phyloP scores from a whole-genome alignment of 2,113 vertebrate species.

The Xiphias gladius region DNA sequence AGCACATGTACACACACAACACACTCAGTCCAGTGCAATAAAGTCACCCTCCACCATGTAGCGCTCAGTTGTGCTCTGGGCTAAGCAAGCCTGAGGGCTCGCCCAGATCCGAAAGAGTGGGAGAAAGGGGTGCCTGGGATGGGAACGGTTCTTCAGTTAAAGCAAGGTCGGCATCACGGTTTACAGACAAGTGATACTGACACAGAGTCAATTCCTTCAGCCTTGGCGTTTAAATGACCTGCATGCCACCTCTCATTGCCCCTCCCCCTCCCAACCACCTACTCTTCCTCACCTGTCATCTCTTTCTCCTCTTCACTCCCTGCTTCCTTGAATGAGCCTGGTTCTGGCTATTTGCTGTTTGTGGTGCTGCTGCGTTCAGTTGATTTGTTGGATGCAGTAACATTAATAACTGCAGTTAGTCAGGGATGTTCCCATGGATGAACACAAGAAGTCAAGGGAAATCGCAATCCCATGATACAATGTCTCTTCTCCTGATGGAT shows the following conservation, averaged over 20 bases:
- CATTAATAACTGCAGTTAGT: slow-evolving; percentile 41
- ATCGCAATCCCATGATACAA: background rate
- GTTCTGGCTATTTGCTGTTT: slow-evolving; percentile 57
- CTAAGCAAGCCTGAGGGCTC: slow-evolving; percentile 35
- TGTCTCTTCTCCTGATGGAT: slow-evolving; percentile 1
- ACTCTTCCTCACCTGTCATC: slow-evolving; percentile 59
- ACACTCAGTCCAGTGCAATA: slow-evolving; percentile 32
- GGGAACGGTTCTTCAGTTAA: slow-evolving; percentile 70
- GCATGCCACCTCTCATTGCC: slow-evolving; percentile 85
- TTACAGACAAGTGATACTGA: slow-evolving; percentile 76
- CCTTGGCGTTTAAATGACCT: slow-evolving; percentile 90
- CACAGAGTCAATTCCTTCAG: slow-evolving; percentile 82
- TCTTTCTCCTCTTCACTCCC: slow-evolving; percentile 63
- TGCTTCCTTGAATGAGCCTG: slow-evolving; percentile 49
- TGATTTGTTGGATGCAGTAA: slow-evolving; percentile 48
- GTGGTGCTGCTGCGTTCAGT: slow-evolving; percentile 50
- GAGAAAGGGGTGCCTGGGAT: slow-evolving; percentile 52
- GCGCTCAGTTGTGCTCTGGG: slow-evolving; percentile 31
- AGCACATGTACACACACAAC: slow-evolving; percentile 10
- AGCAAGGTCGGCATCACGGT: slow-evolving; percentile 68
- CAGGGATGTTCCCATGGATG: slow-evolving; percentile 64
- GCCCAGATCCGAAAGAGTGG: slow-evolving; percentile 28
- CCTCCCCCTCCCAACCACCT: slow-evolving; percentile 6
- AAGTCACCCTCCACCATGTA: slow-evolving; percentile 26
- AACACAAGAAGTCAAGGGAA: slow-evolving; percentile 22